Percentiles rank a stretch among this genome's conserved stretches.
Evolutionary conservation across 2,113 vertebrate genomes (phyloP).

Genomic region (Ammospiza nelsoni): DNA sequence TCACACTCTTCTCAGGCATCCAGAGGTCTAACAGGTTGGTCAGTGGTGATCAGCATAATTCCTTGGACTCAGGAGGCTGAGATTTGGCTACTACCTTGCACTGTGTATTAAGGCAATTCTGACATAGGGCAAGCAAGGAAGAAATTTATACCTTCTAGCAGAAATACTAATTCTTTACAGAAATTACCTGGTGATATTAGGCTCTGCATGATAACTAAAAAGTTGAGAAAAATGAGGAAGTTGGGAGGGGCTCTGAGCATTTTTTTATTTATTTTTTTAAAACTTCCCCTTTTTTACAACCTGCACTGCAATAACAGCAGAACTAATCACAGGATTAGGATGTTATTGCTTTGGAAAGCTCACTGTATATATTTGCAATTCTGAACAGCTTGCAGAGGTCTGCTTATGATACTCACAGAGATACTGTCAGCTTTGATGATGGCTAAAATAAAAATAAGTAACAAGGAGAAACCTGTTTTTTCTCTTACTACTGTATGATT

Average conservation of each 20-base stretch:
- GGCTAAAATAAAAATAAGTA: background rate
- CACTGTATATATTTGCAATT: background rate
- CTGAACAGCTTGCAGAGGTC: background rate
- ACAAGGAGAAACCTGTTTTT: background rate
- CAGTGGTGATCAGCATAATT: background rate
- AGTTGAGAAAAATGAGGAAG: background rate
- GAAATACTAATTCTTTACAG: background rate
- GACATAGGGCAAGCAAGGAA: background rate
- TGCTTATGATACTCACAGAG: background rate
- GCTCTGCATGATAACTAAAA: background rate
- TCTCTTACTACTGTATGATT: background rate
- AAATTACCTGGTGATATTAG: background rate
- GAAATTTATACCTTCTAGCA: background rate
- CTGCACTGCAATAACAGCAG: background rate
- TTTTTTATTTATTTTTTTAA: background rate
- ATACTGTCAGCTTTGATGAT: background rate
- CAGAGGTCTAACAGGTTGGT: background rate
- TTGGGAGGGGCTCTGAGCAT: rapidly evolving
- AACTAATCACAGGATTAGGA: slow-evolving; percentile 13
- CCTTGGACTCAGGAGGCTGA: background rate
- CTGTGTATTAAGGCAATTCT: background rate
- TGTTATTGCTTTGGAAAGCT: slow-evolving; percentile 14
- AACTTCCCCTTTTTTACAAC: background rate
- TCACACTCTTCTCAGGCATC: background rate
- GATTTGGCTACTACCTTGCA: background rate